These are phyloP conservation scores for Physella acuta DNA, from an alignment of 1,140 invertebrate species.

Conservation along the genomic window DNA sequence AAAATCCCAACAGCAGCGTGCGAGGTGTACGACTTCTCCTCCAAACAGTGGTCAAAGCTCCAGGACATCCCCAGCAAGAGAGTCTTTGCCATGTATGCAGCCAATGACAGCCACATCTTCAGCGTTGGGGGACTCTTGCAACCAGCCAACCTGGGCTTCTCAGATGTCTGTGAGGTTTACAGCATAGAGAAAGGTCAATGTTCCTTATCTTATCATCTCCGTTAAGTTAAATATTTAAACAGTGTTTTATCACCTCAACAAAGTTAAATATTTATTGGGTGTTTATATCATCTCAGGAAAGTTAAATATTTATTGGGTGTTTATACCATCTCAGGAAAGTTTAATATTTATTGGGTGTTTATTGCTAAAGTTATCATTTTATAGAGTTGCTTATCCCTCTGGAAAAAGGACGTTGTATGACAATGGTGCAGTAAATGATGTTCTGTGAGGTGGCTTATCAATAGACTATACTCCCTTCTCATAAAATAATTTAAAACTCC, in stretches of 20 bases:
- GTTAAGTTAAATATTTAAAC: not conserved
- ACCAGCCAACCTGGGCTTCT: constrained; percentile 50
- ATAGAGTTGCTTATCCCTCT: too few relatives aligned
- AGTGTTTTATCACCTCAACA: not conserved
- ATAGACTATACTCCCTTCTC: too few relatives aligned
- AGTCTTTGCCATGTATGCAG: constrained; percentile 54
- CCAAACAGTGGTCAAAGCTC: constrained; percentile 48
- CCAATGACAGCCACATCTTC: constrained; percentile 48
- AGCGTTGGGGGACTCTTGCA: constrained; percentile 56
- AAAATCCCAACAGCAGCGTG: constrained; percentile 50
- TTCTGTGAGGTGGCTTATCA: too few relatives aligned
- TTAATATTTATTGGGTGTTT: too few relatives aligned
- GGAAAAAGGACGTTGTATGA: too few relatives aligned
- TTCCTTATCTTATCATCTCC: not conserved
- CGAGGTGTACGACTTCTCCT: constrained; percentile 54
- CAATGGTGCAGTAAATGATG: too few relatives aligned
- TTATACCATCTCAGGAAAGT: too few relatives aligned
- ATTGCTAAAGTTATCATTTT: too few relatives aligned
- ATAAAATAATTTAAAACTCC: too few relatives aligned
- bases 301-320: not conserved
- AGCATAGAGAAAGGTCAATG: constrained; percentile 49
- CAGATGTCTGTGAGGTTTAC: constrained; percentile 52
- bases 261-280: not conserved
- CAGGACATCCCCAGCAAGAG: constrained; percentile 52
- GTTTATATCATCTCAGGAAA: too few relatives aligned